phyloP scores from a whole-genome alignment of 2,888 invertebrate species.

The Drosophila quinaria region DNA sequence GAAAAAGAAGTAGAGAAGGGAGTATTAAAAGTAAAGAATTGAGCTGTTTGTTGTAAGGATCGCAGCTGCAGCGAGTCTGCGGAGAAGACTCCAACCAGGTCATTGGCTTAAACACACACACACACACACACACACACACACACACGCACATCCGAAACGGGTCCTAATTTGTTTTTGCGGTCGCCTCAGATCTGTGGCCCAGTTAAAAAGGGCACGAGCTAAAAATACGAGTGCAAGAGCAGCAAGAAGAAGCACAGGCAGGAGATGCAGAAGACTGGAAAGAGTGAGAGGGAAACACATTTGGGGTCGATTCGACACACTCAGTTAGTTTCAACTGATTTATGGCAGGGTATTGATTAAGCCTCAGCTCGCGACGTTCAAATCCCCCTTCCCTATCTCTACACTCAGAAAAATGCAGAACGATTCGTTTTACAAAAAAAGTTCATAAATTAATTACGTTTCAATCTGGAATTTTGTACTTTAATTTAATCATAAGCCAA shows the following conservation, averaged over 20 bases:
- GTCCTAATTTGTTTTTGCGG: slow-evolving; percentile 65
- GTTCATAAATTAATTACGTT: too few species aligned
- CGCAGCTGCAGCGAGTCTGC: slow-evolving; percentile 42
- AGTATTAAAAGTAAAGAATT: background rate
- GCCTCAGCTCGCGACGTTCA: slow-evolving; percentile 14
- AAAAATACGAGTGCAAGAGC: slow-evolving; percentile 5
- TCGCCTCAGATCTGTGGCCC: slow-evolving; percentile 44
- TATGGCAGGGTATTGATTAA: slow-evolving; percentile 67
- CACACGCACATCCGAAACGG: slow-evolving; percentile 33
- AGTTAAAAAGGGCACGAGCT: slow-evolving; percentile 57
- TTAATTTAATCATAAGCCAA: too few species aligned
- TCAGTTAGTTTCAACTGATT: slow-evolving; percentile 66
- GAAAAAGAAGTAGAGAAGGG: background rate
- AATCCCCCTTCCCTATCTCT: background rate
- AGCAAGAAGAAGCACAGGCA: background rate
- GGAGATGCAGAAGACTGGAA: background rate
- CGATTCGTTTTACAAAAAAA: too few species aligned
- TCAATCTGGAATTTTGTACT: too few species aligned
- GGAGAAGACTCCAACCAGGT: slow-evolving; percentile 41
- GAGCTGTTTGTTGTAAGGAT: slow-evolving; percentile 9
- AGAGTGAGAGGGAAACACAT: background rate
- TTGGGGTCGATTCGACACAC: slow-evolving; percentile 37
- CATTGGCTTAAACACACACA: slow-evolving; percentile 60
- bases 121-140: background rate
- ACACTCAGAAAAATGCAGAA: too few species aligned